These are phyloP conservation scores for Druon quercuslanigerum DNA, from an alignment of 1,140 invertebrate genomes.

Conservation along the genomic window DNA sequence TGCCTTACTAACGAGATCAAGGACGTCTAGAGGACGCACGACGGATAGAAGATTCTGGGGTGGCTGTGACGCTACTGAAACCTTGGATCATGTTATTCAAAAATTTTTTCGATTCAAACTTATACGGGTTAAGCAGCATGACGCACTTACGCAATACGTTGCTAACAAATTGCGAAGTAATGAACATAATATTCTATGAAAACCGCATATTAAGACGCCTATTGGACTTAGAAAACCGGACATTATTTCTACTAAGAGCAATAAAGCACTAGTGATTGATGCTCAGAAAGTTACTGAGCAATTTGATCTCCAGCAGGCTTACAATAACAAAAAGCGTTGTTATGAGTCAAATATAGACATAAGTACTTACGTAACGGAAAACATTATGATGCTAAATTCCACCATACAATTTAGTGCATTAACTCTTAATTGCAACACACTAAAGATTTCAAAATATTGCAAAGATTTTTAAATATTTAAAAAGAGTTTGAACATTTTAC, in stretches of 20 bases:
- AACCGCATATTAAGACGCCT: constrained; percentile 31
- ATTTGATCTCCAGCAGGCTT: background rate
- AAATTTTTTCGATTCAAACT: constrained; percentile 64
- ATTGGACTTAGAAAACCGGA: background rate
- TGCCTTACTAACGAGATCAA: background rate
- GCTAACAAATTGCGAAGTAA: constrained; percentile 4
- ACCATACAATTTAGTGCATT: no score
- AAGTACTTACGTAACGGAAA: no score
- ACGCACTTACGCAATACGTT: constrained; percentile 47
- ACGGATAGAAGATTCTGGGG: constrained; percentile 55
- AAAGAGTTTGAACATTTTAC: no score
- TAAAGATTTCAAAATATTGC: no score
- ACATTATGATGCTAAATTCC: no score
- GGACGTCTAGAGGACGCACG: constrained; percentile 24
- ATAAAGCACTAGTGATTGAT: constrained; percentile 40
- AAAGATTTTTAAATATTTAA: no score
- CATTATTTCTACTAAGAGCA: background rate
- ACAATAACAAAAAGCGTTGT: no score
- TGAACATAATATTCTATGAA: constrained; percentile 38
- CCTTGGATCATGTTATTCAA: constrained; percentile 65
- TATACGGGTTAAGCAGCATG: constrained; percentile 59
- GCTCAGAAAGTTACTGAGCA: constrained; percentile 3
- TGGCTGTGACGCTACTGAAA: constrained; percentile 60
- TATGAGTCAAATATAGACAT: no score
- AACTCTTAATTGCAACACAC: no score